These are phyloP conservation scores for Sanderia malayensis DNA, from an alignment of 30 jellyfish, hydroid and myxozoan species.

Conservation along the genomic window DNA sequence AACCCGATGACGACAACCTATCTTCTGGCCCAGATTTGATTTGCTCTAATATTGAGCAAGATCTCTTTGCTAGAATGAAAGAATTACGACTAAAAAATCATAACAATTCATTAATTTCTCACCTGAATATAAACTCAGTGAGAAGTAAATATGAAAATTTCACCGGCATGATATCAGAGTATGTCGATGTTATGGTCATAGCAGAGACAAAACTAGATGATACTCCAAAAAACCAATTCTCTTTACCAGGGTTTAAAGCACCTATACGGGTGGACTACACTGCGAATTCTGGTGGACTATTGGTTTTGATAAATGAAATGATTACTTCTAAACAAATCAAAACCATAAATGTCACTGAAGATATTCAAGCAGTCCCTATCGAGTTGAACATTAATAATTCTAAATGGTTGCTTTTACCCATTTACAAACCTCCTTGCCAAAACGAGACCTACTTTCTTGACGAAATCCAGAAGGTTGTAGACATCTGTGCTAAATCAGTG, in stretches of 20 bases:
- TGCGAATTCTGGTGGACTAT: slow-evolving; percentile 4
- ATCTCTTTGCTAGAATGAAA: background rate
- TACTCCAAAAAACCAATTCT: background rate
- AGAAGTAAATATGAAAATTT: background rate
- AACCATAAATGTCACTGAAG: background rate
- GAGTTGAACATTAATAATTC: background rate
- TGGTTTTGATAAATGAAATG: background rate
- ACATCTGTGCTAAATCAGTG: slow-evolving; percentile 1
- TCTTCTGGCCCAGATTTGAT: no score
- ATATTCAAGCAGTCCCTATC: background rate
- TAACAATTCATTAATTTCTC: background rate
- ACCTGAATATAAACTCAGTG: background rate
- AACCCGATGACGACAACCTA: background rate
- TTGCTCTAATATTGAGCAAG: background rate
- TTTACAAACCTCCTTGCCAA: background rate
- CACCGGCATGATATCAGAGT: slow-evolving; percentile 3
- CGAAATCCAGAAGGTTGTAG: slow-evolving; percentile 7
- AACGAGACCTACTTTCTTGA: background rate
- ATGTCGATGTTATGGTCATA: background rate
- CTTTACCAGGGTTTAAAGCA: background rate
- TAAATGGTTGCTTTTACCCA: slow-evolving; percentile 2
- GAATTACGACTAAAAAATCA: background rate
- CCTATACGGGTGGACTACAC: slow-evolving; percentile 1
- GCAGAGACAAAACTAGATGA: slow-evolving; percentile 2
- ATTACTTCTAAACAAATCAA: background rate